Evolutionary conservation across 2,113 vertebrate genomes (phyloP), one percentile per base, ranked within the genome.

Genomic region (Machaerirhynchus nigripectus): DNA sequence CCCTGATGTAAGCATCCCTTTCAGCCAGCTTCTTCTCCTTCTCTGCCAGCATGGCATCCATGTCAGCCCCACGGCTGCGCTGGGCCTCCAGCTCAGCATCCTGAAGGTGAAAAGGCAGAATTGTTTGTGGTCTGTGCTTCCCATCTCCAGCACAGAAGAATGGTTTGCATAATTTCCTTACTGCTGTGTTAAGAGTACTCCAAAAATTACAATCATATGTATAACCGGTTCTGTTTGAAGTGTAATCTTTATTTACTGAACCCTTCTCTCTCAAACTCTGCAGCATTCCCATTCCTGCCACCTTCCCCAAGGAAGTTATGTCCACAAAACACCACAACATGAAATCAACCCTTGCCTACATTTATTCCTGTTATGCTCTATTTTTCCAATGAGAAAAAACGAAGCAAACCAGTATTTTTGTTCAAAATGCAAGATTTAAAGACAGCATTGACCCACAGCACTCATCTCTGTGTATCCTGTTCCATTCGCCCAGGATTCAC

Each of bases 1-100:
- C 98, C 16, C 98, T 91, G 27, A 99, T 99, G 44, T 98, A 99
- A 13, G 98, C 98, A 95, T 99, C 99, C 76, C 99, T 99, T 60
- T 99, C 98, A 30, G 97, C 93, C 86, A 99, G 79, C 90, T 98
- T 98, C 96, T 96, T 98, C 71, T 99, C 98, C 70, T 93, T 98
- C 94, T 98, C 98, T 15, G 97, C 97, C 96, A 99, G 97, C 98
- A 99, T 98, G 10, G 92, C 70, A 77, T 99, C 99, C 97, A 99
- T 98, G 42, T 99, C 98, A 59, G 97, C 84, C 2, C 98, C 99
- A 7, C 98, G 98, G 73, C 97, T 88, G 18, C 65, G 89, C 97
- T 98, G 98, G 1, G 92, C 94, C 93, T 98, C 98, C 89, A 98
- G 90, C 74, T 98, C 98, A 35, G 63, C 96, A 16, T 64, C 94